Base-by-base conservation (phyloP, 1,140 invertebrate genomes). In the Arctopsyche grandis region DNA sequence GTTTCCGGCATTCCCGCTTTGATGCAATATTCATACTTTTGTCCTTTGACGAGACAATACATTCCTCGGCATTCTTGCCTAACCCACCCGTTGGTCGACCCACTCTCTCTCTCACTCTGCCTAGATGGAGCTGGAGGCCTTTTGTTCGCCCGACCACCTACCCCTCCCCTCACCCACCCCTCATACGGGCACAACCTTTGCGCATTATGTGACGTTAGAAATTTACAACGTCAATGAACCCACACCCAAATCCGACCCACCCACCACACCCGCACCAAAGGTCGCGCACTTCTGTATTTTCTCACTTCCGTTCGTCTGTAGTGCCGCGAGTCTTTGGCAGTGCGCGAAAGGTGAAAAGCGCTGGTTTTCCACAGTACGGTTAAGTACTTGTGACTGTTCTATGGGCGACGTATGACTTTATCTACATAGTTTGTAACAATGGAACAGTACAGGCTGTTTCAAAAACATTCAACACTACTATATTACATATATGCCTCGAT, bases 41-140 rank as follows among this genome's bases (percentile, higher is more conserved):
- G 74, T 76, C 74, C 74, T 76, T 76, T 76, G 74, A 76, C 74
- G 74, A 76, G 74, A 76, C 74, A 76, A 76, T 76, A 76, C 56
- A 76, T 76, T 76, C 74, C 56, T 66, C 56, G 74, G 58, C 74
- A 76, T 76, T 76, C 74, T 76, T 76, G 74, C 48, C 24, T 52
- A 52, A 52, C 48, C 48, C 48, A 52, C 48, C 48, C 48, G 44
- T 46, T 12, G 44, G 44, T 12, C 44, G 44, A 52, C 48, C 10
- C 48, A 5, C 21, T 60, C 63, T 21, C 24, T 38, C 29, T 38
- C 29, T 38, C 69, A 38, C 63, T 19, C 12, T 16, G 26, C 26
- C n/a, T 12, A 26, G n/a, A 75, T 16, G 73, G 73, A 26, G 73
- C 48, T 10, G 29, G 26, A 46, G 74, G 56, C 56, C 74, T 63